Percentiles rank a stretch among this genome's conserved stretches.
phyloP scores from a whole-genome alignment of 2,113 vertebrate species.

The Orthonyx spaldingii region DNA sequence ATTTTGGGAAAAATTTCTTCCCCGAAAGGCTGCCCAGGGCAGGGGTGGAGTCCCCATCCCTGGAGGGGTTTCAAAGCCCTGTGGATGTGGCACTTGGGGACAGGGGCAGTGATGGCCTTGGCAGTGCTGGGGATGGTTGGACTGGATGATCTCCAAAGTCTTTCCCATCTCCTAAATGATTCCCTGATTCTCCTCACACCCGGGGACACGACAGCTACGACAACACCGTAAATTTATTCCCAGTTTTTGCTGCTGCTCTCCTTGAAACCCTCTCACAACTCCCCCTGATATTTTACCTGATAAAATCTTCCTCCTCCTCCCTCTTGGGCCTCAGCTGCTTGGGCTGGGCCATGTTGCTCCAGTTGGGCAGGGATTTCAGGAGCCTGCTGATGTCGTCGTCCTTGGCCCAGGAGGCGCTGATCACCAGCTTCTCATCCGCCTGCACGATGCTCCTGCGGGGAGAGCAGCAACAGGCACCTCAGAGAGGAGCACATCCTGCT shows the following conservation, averaged over 20 bases:
- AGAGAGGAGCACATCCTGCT: neutral
- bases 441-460: constrained; percentile 83
- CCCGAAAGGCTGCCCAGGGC: neutral
- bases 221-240: accelerated
- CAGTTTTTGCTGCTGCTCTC: neutral
- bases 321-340: constrained; percentile 90
- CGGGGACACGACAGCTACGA: neutral
- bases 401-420: constrained; percentile 97
- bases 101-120: neutral
- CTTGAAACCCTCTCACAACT: neutral
- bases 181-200: neutral
- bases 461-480: neutral
- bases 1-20: neutral
- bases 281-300: constrained; percentile 82
- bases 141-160: accelerated
- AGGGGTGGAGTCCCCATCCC: accelerated
- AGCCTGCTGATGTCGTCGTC: constrained; percentile 97
- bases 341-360: constrained; percentile 93
- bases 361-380: constrained; percentile 93
- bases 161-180: neutral
- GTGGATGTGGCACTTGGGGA: neutral
- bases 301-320: constrained; percentile 95
- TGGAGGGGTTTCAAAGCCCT: accelerated
- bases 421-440: constrained; percentile 93
- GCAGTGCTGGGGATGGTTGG: neutral